These are phyloP conservation scores for Lottia gigantea DNA, from an alignment of 2,888 invertebrate species.

Conservation along the genomic window DNA sequence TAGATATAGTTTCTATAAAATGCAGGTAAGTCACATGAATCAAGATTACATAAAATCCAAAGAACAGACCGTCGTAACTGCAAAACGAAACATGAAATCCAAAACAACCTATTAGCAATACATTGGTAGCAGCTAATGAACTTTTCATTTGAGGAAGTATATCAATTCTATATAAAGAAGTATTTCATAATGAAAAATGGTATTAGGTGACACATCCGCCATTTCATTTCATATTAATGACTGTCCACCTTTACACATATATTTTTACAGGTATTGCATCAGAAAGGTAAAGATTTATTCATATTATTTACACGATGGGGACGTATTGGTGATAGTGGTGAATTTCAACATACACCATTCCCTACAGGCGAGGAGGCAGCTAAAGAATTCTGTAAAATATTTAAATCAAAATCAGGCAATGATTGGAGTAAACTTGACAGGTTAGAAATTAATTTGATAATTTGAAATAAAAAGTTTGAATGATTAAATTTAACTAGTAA, in stretches of 20 bases:
- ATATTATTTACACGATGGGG: constrained; percentile 73
- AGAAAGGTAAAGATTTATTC: constrained; percentile 68
- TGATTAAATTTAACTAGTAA: too few relatives aligned
- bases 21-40: constrained; percentile 66
- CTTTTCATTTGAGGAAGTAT: too few relatives aligned
- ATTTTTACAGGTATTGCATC: constrained; percentile 63
- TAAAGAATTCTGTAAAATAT: constrained; percentile 71
- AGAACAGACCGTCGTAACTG: too few relatives aligned
- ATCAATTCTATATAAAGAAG: too few relatives aligned
- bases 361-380: constrained; percentile 67
- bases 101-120: too few relatives aligned
- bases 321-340: constrained; percentile 70
- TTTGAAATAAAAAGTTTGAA: not conserved
- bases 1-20: constrained; percentile 72
- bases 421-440: constrained; percentile 67
- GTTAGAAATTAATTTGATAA: constrained; percentile 38
- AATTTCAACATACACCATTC: constrained; percentile 71
- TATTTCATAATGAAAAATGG: too few relatives aligned
- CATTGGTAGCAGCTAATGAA: too few relatives aligned
- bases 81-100: too few relatives aligned
- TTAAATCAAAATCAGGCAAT: constrained; percentile 71
- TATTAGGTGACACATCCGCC: too few relatives aligned
- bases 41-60: too few relatives aligned
- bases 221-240: too few relatives aligned
- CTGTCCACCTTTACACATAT: too few relatives aligned